Conservation (phyloP, 2,113 vertebrate genomes). For the Chloebia gouldiae region DNA sequence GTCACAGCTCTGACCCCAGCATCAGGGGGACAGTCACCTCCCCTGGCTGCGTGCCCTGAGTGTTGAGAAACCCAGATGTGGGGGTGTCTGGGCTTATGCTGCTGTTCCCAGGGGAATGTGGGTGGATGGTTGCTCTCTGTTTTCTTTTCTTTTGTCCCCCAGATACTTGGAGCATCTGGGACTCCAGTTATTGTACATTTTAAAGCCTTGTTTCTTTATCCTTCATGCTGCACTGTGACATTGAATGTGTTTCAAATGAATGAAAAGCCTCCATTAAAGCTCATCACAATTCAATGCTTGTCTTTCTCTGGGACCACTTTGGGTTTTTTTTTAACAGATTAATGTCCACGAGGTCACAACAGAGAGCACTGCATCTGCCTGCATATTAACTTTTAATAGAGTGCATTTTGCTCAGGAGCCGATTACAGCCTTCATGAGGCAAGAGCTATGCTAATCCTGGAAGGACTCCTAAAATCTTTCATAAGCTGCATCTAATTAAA, state of each 20-base stretch:
- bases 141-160: neutral
- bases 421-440: neutral
- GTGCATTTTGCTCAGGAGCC: neutral
- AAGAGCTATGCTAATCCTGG: neutral
- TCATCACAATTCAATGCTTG: neutral
- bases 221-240: neutral
- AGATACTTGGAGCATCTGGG: neutral
- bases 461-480: slow-evolving; percentile 30
- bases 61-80: neutral
- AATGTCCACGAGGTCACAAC: slow-evolving; percentile 9
- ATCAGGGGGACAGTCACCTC: neutral
- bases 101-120: neutral
- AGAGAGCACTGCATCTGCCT: neutral
- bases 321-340: slow-evolving; percentile 17
- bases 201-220: slow-evolving; percentile 4
- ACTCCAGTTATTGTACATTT: neutral
- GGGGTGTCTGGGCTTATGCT: neutral
- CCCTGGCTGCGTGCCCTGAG: neutral
- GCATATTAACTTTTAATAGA: slow-evolving; percentile 33
- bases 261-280: neutral
- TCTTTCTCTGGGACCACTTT: slow-evolving; percentile 2
- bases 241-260: slow-evolving; percentile 23
- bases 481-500: slow-evolving; percentile 60
- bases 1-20: neutral
- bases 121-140: neutral